Conservation (phyloP, 1,140 invertebrate genomes). For the Heliconius congener region DNA sequence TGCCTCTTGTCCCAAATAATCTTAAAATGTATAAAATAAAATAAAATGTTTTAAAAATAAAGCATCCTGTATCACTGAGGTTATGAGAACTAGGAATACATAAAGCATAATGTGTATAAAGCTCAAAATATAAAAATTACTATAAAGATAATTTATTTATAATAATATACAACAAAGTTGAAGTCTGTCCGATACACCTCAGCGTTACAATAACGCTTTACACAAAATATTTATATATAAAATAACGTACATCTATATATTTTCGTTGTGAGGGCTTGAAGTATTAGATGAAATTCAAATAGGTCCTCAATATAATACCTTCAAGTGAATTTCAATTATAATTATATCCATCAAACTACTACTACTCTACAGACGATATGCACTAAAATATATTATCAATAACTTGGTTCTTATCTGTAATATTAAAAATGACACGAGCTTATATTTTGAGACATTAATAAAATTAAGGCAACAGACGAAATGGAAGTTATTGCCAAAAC, state of each 20-base stretch:
- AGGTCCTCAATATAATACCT: conserved; percentile 12
- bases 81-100: conserved; percentile 1
- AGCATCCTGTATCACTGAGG: conserved; percentile 35
- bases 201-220: conserved; percentile 32
- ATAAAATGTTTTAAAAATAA: conserved; percentile 25
- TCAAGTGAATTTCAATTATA: conserved; percentile 25
- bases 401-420: conserved; percentile 42
- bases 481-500: conserved; percentile 47
- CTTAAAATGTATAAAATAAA: background rate
- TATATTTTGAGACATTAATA: conserved; percentile 53
- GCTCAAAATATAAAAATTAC: background rate
- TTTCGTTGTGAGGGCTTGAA: conserved; percentile 36
- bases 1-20: background rate
- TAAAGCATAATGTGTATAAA: too few relatives aligned
- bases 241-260: conserved; percentile 23
- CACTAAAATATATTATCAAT: conserved; percentile 54
- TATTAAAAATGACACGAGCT: conserved; percentile 53
- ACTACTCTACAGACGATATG: conserved; percentile 53
- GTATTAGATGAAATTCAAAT: conserved; percentile 40
- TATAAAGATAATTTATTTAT: background rate
- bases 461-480: conserved; percentile 67
- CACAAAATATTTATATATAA: conserved; percentile 25
- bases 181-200: conserved; percentile 20
- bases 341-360: conserved; percentile 6
- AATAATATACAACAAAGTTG: background rate